These are phyloP conservation scores for Eupithecia exiguata DNA, from an alignment of 2,888 invertebrate species.

Conservation along the genomic window DNA sequence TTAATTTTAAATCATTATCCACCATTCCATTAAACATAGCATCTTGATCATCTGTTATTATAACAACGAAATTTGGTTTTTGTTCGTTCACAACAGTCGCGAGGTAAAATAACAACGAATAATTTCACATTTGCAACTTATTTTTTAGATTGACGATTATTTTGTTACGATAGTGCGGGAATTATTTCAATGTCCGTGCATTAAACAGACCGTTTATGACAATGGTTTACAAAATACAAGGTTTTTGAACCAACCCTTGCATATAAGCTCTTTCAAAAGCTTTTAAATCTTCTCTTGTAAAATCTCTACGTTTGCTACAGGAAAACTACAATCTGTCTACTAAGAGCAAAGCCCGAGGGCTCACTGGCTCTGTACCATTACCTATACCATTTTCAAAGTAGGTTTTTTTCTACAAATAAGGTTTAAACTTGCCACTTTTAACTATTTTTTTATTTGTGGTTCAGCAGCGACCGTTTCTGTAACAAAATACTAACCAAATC, in stretches of 20 bases:
- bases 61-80: too few relatives aligned
- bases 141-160: too few relatives aligned
- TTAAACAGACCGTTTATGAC: background rate
- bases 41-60: too few relatives aligned
- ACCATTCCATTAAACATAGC: too few relatives aligned
- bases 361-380: background rate
- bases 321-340: background rate
- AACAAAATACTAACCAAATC: constrained; percentile 46
- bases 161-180: too few relatives aligned
- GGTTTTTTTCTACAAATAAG: background rate
- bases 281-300: background rate
- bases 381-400: background rate
- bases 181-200: too few relatives aligned
- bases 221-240: background rate
- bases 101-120: too few relatives aligned
- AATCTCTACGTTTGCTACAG: background rate
- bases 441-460: background rate
- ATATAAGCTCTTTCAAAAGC: background rate
- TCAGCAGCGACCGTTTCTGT: background rate
- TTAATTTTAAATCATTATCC: too few relatives aligned
- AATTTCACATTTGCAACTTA: too few relatives aligned
- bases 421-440: background rate
- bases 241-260: background rate
- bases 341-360: background rate
- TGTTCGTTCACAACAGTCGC: too few relatives aligned